Conservation (phyloP, 2,113 vertebrate genomes). For the Cyprinodon variegatus region DNA sequence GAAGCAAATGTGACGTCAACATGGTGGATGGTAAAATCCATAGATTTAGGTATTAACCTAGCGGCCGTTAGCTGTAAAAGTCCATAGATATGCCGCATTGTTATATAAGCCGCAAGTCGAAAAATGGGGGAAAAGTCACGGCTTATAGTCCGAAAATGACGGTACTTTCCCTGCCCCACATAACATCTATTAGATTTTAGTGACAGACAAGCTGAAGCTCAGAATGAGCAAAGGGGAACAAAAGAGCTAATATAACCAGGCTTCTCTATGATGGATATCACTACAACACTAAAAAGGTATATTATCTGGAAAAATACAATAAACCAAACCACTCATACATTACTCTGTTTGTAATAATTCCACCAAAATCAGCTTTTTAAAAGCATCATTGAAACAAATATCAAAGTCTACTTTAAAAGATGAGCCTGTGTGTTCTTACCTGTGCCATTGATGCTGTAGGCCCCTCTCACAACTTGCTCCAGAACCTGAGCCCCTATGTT, state of each 20-base stretch:
- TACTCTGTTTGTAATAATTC: neutral
- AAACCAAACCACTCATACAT: neutral
- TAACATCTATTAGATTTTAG: neutral
- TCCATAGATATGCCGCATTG: too few relatives aligned
- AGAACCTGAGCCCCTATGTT: slow-evolving; percentile 94
- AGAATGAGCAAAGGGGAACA: neutral
- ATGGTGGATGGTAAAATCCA: too few relatives aligned
- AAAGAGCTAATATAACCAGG: neutral
- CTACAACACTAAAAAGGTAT: neutral
- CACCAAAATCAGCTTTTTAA: neutral
- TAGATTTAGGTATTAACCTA: too few relatives aligned
- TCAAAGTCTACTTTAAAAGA: neutral
- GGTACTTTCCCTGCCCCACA: neutral
- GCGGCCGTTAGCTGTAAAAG: too few relatives aligned
- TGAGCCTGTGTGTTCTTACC: slow-evolving; percentile 74
- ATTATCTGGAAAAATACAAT: neutral
- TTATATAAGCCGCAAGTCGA: too few relatives aligned
- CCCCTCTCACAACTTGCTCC: slow-evolving; percentile 93
- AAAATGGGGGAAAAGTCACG: too few relatives aligned
- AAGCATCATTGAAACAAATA: neutral
- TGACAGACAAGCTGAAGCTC: neutral
- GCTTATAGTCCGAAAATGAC: too few relatives aligned
- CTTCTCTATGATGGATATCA: neutral
- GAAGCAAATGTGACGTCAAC: too few relatives aligned
- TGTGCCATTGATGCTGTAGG: slow-evolving; percentile 92